Evolutionary conservation across 2,888 invertebrate species (phyloP).

Genomic region (Melitaea athalia): DNA sequence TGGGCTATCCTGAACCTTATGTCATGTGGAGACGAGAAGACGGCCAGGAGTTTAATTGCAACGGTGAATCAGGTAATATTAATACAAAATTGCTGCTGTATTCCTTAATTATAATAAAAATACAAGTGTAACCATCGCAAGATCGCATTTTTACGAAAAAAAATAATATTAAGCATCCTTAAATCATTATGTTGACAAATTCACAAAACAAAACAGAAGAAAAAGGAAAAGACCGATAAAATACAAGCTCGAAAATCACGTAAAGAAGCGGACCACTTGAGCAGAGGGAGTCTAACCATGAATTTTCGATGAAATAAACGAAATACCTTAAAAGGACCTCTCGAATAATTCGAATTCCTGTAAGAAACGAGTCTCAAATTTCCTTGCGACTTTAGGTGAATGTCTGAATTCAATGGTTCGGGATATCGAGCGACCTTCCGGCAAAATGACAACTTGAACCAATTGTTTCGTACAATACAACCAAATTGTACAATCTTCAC

Average conservation of each 20-base stretch:
- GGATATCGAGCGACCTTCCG: slow-evolving; percentile 44
- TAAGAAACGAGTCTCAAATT: slow-evolving; percentile 43
- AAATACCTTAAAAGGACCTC: slow-evolving; percentile 45
- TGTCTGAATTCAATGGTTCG: slow-evolving; percentile 50
- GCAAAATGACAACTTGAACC: slow-evolving; percentile 51
- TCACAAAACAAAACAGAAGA: slow-evolving; percentile 63
- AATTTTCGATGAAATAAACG: slow-evolving; percentile 48
- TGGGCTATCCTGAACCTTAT: slow-evolving; percentile 94
- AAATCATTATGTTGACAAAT: slow-evolving; percentile 65
- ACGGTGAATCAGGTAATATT: slow-evolving; percentile 89
- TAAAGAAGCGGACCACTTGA: slow-evolving; percentile 47
- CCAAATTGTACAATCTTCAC: slow-evolving; percentile 56
- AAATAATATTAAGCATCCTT: slow-evolving; percentile 24
- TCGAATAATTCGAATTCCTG: slow-evolving; percentile 43
- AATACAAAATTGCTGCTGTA: slow-evolving; percentile 1
- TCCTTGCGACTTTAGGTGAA: slow-evolving; percentile 43
- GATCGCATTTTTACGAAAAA: background rate
- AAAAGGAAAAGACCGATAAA: slow-evolving; percentile 64
- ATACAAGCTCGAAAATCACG: slow-evolving; percentile 57
- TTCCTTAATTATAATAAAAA: background rate
- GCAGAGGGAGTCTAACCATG: slow-evolving; percentile 46
- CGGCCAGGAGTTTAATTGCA: slow-evolving; percentile 93
- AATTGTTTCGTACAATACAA: slow-evolving; percentile 63
- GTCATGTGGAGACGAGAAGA: slow-evolving; percentile 97
- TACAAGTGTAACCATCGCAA: background rate